These are phyloP conservation scores for Pinna nobilis DNA, from an alignment of 1,140 invertebrate species.

Conservation along the genomic window DNA sequence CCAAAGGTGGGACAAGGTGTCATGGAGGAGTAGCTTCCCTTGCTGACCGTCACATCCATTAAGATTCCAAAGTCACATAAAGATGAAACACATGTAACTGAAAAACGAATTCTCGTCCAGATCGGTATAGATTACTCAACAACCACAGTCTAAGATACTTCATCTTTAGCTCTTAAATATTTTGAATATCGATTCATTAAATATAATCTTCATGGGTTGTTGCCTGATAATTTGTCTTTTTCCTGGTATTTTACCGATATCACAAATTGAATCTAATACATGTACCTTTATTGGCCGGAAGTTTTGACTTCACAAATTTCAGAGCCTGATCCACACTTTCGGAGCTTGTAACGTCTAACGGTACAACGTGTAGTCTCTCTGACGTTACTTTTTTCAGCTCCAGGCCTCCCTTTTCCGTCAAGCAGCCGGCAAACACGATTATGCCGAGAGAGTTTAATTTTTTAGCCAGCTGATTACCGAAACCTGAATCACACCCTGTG, in stretches of 20 bases:
- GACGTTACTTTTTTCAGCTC: slow-evolving; percentile 21
- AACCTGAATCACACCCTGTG: slow-evolving; percentile 76
- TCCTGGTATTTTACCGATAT: neutral
- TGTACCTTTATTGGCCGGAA: slow-evolving; percentile 26
- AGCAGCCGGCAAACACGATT: slow-evolving; percentile 74
- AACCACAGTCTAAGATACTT: no score
- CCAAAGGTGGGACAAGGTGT: no score
- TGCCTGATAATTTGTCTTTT: neutral
- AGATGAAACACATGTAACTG: no score
- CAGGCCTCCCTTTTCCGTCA: slow-evolving; percentile 42
- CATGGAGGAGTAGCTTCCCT: no score
- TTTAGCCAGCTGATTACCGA: slow-evolving; percentile 73
- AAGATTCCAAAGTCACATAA: no score
- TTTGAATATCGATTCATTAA: no score
- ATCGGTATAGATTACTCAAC: no score
- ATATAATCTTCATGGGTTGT: neutral
- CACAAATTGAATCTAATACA: neutral
- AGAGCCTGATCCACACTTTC: slow-evolving; percentile 30
- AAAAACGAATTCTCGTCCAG: no score
- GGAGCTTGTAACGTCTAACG: slow-evolving; percentile 46
- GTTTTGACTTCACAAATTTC: slow-evolving; percentile 13
- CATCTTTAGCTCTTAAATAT: no score
- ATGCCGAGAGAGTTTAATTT: slow-evolving; percentile 71
- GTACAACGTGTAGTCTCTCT: slow-evolving; percentile 21
- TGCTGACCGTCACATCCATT: no score